phyloP scores from a whole-genome alignment of 2,797 vertebrate species.

The Sphenopsis melanotis region DNA sequence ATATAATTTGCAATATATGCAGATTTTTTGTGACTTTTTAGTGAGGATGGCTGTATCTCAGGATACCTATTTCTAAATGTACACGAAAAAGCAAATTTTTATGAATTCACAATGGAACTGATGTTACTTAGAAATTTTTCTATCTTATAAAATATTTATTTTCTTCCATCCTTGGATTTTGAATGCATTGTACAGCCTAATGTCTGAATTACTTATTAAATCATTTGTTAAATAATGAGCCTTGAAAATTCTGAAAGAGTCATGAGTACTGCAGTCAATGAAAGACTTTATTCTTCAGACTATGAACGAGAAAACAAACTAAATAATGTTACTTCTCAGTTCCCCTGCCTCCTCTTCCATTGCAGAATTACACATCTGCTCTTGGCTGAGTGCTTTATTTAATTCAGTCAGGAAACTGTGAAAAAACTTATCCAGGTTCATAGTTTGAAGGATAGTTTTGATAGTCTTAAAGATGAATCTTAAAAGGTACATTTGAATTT shows the following conservation, averaged over 20 bases:
- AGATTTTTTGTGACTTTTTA: not conserved
- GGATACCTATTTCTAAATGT: not conserved
- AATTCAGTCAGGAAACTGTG: not conserved
- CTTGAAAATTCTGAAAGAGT: conserved; percentile 38
- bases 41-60: not conserved
- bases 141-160: not conserved
- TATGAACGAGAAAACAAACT: not conserved
- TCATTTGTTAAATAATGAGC: conserved; percentile 21
- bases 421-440: not conserved
- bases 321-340: conserved; percentile 26
- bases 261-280: not conserved
- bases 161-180: not conserved
- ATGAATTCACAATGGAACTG: not conserved
- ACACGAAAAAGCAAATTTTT: not conserved
- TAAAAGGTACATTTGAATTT: not conserved
- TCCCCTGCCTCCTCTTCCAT: not conserved
- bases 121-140: not conserved
- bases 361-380: conserved; percentile 23
- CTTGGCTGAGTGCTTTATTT: not conserved
- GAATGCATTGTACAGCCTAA: not conserved
- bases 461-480: not conserved
- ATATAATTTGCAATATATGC: not conserved
- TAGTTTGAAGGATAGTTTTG: not conserved
- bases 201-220: not conserved
- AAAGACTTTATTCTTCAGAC: conserved; percentile 35